These are phyloP conservation scores for Pseudochaenichthys georgianus DNA, from an alignment of 2,797 vertebrate species.

Conservation along the genomic window DNA sequence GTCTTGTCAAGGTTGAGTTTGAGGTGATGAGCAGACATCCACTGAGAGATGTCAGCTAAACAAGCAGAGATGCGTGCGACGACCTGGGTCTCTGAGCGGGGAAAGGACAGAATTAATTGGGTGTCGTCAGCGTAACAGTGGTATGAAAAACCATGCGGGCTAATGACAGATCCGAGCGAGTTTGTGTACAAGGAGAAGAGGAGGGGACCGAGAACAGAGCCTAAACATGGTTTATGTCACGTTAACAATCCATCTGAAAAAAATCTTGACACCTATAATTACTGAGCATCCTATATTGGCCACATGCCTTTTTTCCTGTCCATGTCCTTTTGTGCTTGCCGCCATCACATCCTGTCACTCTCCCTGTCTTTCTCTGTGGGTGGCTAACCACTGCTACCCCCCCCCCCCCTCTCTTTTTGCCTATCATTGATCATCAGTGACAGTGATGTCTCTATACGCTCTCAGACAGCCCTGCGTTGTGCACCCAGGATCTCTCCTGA, in stretches of 20 bases:
- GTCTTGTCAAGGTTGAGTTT: too few relatives aligned
- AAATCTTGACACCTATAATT: not conserved
- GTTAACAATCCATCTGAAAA: not conserved
- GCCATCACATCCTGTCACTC: conserved; percentile 12
- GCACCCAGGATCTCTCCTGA: conserved; percentile 43
- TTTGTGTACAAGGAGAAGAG: too few relatives aligned
- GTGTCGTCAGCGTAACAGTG: too few relatives aligned
- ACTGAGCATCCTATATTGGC: not conserved
- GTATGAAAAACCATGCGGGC: too few relatives aligned
- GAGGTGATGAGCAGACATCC: too few relatives aligned
- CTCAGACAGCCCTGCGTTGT: conserved; percentile 32
- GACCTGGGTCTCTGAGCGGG: too few relatives aligned
- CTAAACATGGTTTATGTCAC: not conserved
- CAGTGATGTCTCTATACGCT: conserved; percentile 60
- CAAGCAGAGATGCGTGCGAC: too few relatives aligned
- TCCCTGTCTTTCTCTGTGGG: conserved; percentile 8
- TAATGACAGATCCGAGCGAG: too few relatives aligned
- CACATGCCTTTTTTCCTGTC: not conserved
- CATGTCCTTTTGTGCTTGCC: not conserved
- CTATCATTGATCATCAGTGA: conserved; percentile 51
- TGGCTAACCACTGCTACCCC: conserved; percentile 4
- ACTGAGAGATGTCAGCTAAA: too few relatives aligned
- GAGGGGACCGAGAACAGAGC: too few relatives aligned
- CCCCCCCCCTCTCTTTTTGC: not conserved
- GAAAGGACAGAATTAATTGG: too few relatives aligned